Evolutionary conservation across 2,888 invertebrate species (phyloP).

Genomic region (Meganola albula): DNA sequence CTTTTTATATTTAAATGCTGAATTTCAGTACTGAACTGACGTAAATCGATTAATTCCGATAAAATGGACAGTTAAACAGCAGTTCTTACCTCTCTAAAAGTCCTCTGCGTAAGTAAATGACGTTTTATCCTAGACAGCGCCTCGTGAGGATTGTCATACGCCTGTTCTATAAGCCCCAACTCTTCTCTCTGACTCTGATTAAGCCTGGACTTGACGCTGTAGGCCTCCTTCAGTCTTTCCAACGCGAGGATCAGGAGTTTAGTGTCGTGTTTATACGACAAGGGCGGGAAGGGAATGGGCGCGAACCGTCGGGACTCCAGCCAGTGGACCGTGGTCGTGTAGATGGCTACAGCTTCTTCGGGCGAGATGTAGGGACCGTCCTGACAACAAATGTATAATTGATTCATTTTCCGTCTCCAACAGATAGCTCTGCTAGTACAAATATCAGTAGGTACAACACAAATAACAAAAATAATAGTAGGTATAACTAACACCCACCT

Average conservation of each 20-base stretch:
- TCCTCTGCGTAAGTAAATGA: constrained; percentile 98
- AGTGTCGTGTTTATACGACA: constrained; percentile 99
- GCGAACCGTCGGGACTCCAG: constrained; percentile 98
- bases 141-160: constrained; percentile 99
- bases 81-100: constrained; percentile 92
- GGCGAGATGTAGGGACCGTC: constrained; percentile 99
- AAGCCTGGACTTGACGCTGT: constrained; percentile 96
- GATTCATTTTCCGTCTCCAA: background rate
- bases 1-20: too few species aligned
- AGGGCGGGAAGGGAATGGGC: constrained; percentile 99
- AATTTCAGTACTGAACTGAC: too few species aligned
- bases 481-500: too few species aligned
- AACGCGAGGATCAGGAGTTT: constrained; percentile 97
- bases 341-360: constrained; percentile 99
- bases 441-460: too few species aligned
- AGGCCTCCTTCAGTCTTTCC: constrained; percentile 97
- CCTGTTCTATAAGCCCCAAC: constrained; percentile 98
- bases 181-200: constrained; percentile 99
- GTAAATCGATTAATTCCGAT: too few species aligned
- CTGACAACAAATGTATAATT: constrained; percentile 39
- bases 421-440: too few species aligned
- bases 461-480: too few species aligned
- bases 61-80: background rate
- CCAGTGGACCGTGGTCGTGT: constrained; percentile 99
- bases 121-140: constrained; percentile 99